phyloP scores from a whole-genome alignment of 1,140 invertebrate genomes.

The Drosophila sp. region DNA sequence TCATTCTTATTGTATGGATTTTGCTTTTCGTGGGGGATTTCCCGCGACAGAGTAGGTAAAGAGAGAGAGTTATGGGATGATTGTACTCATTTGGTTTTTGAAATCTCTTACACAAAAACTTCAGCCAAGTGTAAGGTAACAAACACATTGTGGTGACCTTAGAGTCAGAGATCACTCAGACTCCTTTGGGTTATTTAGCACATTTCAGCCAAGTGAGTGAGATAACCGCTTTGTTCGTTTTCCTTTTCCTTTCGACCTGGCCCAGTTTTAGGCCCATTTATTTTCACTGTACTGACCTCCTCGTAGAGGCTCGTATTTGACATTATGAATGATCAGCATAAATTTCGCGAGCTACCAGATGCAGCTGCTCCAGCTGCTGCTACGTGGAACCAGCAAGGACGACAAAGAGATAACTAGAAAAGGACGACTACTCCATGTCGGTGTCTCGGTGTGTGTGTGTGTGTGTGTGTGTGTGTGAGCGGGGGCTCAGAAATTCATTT shows the following conservation, averaged over 20 bases:
- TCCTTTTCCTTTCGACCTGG: constrained; percentile 37
- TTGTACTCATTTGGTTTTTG: not conserved
- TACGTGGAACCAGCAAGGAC: constrained; percentile 39
- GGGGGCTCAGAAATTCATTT: constrained; percentile 78
- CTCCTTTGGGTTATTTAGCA: not conserved
- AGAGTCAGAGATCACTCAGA: not conserved
- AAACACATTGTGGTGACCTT: not conserved
- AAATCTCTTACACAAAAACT: not conserved
- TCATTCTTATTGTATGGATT: constrained; percentile 9
- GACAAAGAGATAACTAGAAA: constrained; percentile 48
- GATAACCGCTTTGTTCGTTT: constrained; percentile 13
- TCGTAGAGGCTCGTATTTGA: constrained; percentile 54
- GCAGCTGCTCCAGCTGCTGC: constrained; percentile 42
- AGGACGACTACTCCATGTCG: constrained; percentile 32
- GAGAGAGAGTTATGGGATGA: not conserved
- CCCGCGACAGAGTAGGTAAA: constrained; percentile 13
- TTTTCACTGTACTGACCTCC: constrained; percentile 42
- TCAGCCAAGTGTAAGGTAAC: constrained; percentile 1
- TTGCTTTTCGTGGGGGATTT: constrained; percentile 48
- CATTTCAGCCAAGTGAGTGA: not conserved
- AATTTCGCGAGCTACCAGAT: constrained; percentile 71
- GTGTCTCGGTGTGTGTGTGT: not conserved
- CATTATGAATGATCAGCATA: constrained; percentile 81
- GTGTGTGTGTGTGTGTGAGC: constrained; percentile 2
- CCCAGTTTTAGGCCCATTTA: constrained; percentile 66